Base-by-base conservation (phyloP, 2,113 vertebrate species). In the Nothobranchius furzeri region DNA sequence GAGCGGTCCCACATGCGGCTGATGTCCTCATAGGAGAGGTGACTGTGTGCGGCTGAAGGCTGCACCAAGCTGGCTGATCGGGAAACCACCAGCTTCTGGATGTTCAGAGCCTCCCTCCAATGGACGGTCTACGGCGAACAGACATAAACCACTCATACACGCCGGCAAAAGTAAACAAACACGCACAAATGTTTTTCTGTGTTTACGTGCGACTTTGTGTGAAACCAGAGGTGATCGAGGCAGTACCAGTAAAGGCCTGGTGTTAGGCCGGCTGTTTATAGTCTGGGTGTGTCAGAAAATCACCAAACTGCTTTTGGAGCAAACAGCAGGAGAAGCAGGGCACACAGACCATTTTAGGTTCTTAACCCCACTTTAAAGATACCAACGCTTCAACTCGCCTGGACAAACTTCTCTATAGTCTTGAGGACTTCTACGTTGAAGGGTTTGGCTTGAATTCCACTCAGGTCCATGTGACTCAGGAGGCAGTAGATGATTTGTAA, bases 371-470 rank as follows among this genome's bases (percentile, higher is more conserved):
- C 30, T 30, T 30, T 30, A 30, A 3, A 30, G 4, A 30, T 2
- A 30, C 1, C 30, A 30, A 4, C 30, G n/a, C 35, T 60, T 63
- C 0, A 48, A 62, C 91, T 93, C 85, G 99, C 98, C 90, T 98
- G 96, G 7, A 98, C 93, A 1, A 97, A 98, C 93, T 97, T 99
- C 89, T 98, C 96, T 73, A 99, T 97, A 25, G 92, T 98, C 92
- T 98, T 98, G 67, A 99, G 93, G 64, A 99, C 96, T 88, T 98
- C 98, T 84, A 95, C 35, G 13, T 99, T 99, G 83, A 99, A 98
- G 42, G 96, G 95, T 85, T 97, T 98, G 54, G 95, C 94, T 60
- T 96, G 95, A 85, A 98, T 93, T 2, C 87, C 90, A 6, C 94
- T 94, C 60, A 99, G 86, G 70, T 99, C 97, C 95, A 98, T 95